Evolutionary conservation across 2,797 vertebrate genomes (phyloP).

Genomic region (Sebastiscus tertius): DNA sequence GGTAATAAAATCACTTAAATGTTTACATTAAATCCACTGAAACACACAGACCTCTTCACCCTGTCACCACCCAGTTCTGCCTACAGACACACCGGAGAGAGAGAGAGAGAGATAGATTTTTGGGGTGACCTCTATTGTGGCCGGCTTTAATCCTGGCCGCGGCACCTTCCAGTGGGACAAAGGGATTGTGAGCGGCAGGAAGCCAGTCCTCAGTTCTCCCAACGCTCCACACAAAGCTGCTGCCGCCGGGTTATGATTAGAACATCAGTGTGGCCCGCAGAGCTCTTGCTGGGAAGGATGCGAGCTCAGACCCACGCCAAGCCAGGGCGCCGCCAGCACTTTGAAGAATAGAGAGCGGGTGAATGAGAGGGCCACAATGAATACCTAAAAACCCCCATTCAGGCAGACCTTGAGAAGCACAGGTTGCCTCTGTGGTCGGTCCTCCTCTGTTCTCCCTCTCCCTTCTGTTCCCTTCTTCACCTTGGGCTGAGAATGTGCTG

Average conservation of each 20-base stretch:
- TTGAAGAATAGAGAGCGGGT: conserved; percentile 66
- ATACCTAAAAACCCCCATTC: conserved; percentile 76
- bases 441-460: conserved; percentile 59
- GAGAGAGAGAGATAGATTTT: conserved; percentile 53
- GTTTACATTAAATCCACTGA: background rate
- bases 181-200: conserved; percentile 71
- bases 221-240: conserved; percentile 70
- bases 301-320: conserved; percentile 76
- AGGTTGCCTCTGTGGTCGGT: conserved; percentile 68
- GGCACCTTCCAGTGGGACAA: conserved; percentile 73
- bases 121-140: conserved; percentile 64
- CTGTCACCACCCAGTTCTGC: conserved; percentile 14
- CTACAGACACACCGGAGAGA: conserved; percentile 8
- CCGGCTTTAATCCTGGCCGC: conserved; percentile 74
- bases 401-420: conserved; percentile 73
- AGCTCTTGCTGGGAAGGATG: conserved; percentile 67
- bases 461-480: conserved; percentile 69
- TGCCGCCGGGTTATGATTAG: conserved; percentile 78
- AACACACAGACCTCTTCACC: background rate
- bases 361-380: conserved; percentile 80
- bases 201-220: conserved; percentile 73
- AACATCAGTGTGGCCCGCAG: conserved; percentile 70
- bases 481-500: conserved; percentile 73
- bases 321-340: conserved; percentile 64
- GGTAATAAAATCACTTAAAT: background rate